Base-by-base conservation (phyloP, 1,140 invertebrate genomes). In the Venturia canescens region DNA sequence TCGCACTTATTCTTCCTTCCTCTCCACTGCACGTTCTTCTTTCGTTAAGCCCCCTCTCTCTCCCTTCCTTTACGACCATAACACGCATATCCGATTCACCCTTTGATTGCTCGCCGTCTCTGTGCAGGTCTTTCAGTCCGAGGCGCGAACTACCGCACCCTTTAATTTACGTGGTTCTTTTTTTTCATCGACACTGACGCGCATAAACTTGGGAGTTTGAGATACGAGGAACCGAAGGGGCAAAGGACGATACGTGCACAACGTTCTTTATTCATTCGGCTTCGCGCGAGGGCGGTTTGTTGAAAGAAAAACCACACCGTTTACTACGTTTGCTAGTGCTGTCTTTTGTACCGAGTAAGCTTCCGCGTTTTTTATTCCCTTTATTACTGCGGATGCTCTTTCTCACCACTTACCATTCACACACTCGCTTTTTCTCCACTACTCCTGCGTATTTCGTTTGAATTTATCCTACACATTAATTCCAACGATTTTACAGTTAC, bases 251-350 rank as follows among this genome's bases (percentile, higher is more conserved):
- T 69, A 69, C 66, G 83, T 53, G 44, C 82, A 83, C 83, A 84
- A 29, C 18, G 71, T 74, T 87, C 85, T 87, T 90, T 90, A 89
- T 89, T 91, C 89, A 89, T 89, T 89, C 86, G 86, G 80, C 70
- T 86, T 85, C 83, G 31, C 74, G 80, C 83, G 84, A 81, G 66
- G 66, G 26, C 66, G 83, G 78, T 26, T 74, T 48, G 81, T 85
- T 89, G 88, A 91, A 90, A 90, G 89, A 89, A 74, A 74, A 90
- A 90, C 89, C 90, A 86, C 90, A 90, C 89, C 87, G 89, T 88
- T 91, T 89, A 90, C 85, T 86, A 83, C 80, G 71, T 74, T 74
- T 74, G 15, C 29, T 23, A 50, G 26, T 53, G 23, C 71, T 53
- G 71, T 53, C 48, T 26, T 23, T 48, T 1, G 29, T 18, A 29